Evolutionary conservation across 2,113 vertebrate genomes (phyloP), one percentile per base, ranked within the genome.

Genomic region (Podilymbus podiceps): DNA sequence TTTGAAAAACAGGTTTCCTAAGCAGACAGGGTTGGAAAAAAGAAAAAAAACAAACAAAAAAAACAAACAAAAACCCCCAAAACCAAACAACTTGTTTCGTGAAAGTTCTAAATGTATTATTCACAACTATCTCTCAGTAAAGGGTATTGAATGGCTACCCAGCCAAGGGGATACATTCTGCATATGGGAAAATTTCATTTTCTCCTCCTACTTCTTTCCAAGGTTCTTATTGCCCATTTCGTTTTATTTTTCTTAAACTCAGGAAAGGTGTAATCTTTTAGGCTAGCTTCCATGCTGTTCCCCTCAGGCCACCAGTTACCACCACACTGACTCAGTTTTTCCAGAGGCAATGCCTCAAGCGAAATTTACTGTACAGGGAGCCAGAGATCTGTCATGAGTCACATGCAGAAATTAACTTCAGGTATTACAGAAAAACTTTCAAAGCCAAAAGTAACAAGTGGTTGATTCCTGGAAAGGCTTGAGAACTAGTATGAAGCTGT

Each of bases 281-380:
- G 67, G 60, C 68, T 82, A 86, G 78, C 79, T 84, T 95, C 92
- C 84, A 71, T 55, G 47, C 69, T 92, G 62, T 69, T 81, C 85
- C 81, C 76, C 89, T 74, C 23, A 9, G 66, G 93, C 75, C 92
- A 95, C 73, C 35, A 25, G 76, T 89, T 94, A 80, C 94, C 52
- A 88, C 66, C 20, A 95, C 80, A 85, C 10, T 72, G 63, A 96
- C 58, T 95, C 74, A 88, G 42, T 93, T 97, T 92, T 94, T 97
- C 92, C 82, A 96, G 87, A 96, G 88, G 85, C 92, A 88, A 82
- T 97, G 85, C 90, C 88, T 96, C 68, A 74, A 91, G 94, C 94
- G 81, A 96, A 95, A 97, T 97, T 95, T 88, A 90, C 69, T 60
- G 56, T 38, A 60, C 40, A 81, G 44, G 52, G 33, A 97, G 67